Conservation (phyloP, 2,888 invertebrate species). For the Tipula unca region DNA sequence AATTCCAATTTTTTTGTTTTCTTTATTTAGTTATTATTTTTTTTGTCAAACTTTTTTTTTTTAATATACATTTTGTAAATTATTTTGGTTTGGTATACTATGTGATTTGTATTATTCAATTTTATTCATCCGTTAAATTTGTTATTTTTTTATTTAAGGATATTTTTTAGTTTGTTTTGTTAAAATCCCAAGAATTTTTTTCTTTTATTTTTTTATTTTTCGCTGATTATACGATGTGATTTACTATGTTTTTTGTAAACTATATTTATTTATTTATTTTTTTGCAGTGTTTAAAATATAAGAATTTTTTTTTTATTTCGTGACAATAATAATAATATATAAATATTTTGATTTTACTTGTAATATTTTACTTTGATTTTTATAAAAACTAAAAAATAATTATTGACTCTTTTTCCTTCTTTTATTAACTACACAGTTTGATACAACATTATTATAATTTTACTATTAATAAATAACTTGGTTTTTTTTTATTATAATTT, state of each 20-base stretch:
- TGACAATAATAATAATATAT: constrained; percentile 8
- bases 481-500: constrained; percentile 1
- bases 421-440: not conserved
- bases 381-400: constrained; percentile 14
- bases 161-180: no score
- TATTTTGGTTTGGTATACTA: not conserved
- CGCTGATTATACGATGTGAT: not conserved
- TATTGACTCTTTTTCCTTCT: not conserved
- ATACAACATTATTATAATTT: constrained; percentile 14
- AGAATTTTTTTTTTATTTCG: not conserved
- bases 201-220: not conserved
- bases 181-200: not conserved
- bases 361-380: constrained; percentile 2
- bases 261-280: not conserved
- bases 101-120: not conserved
- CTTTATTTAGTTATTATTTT: not conserved
- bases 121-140: not conserved
- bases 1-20: not conserved
- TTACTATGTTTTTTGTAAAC: not conserved
- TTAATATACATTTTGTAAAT: constrained; percentile 1
- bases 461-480: constrained; percentile 14
- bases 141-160: not conserved
- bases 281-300: not conserved
- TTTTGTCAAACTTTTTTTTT: constrained; percentile 16
- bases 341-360: constrained; percentile 14